A percentile compares a stretch with the other conserved stretches of the same genome.
Conservation (phyloP, 2,113 vertebrate genomes). For the Muntiacus muntjak region DNA sequence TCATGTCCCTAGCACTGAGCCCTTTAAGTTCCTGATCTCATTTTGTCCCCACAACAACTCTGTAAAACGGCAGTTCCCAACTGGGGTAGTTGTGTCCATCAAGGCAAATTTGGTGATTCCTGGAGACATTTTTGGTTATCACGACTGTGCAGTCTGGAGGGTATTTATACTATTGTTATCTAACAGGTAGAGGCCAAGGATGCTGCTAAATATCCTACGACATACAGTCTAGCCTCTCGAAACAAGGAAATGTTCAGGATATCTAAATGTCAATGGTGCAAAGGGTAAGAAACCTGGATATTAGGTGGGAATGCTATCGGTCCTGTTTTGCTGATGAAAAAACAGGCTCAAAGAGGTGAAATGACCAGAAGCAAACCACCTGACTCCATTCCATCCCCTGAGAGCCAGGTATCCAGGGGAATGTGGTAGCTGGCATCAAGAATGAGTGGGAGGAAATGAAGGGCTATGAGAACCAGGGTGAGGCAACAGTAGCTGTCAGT, state of each 20-base stretch:
- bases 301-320: neutral
- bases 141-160: neutral
- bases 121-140: neutral
- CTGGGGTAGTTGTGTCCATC: no score
- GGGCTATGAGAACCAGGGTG: neutral
- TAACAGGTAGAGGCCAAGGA: neutral
- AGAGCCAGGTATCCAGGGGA: neutral
- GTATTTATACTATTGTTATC: neutral
- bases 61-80: accelerated
- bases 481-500: neutral
- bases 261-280: no score
- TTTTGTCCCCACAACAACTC: neutral
- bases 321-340: neutral
- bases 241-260: neutral
- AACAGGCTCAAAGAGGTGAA: neutral
- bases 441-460: neutral
- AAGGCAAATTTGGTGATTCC: neutral
- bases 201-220: neutral
- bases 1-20: no score
- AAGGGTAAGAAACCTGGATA: neutral
- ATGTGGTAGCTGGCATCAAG: accelerated
- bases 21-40: neutral
- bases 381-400: neutral
- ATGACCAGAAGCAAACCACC: neutral
- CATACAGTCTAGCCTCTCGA: neutral